Conservation (phyloP, 2,113 vertebrate genomes). For the Chionomys nivalis region DNA sequence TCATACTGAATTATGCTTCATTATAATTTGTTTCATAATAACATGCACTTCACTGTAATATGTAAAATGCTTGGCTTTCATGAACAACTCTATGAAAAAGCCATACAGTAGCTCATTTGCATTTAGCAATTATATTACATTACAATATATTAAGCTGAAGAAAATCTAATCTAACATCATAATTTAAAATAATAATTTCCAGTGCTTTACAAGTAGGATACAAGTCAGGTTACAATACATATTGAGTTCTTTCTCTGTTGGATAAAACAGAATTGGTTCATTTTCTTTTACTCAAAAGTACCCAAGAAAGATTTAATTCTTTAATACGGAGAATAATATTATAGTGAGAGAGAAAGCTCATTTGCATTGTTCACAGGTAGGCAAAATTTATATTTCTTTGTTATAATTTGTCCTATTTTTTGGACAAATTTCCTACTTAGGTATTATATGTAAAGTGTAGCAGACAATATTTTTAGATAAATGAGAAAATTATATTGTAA, state of each 20-base stretch:
- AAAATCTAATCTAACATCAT: constrained; percentile 86
- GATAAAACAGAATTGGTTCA: constrained; percentile 77
- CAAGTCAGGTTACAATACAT: constrained; percentile 83
- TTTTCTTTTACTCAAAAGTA: constrained; percentile 71
- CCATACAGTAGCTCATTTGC: constrained; percentile 85
- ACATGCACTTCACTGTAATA: constrained; percentile 82
- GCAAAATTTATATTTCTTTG: constrained; percentile 48
- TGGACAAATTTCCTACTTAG: neutral
- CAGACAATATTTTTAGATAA: constrained; percentile 17
- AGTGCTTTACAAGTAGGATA: constrained; percentile 82
- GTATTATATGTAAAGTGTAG: constrained; percentile 24
- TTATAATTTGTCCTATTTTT: neutral
- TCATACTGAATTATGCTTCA: constrained; percentile 83
- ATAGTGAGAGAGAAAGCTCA: neutral
- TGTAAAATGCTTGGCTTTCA: constrained; percentile 85
- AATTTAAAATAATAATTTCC: constrained; percentile 86
- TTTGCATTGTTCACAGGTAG: constrained; percentile 29
- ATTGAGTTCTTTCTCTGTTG: constrained; percentile 70
- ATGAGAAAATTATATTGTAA: neutral
- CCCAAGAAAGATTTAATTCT: constrained; percentile 56
- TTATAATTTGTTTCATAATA: constrained; percentile 88
- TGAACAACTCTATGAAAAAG: constrained; percentile 83
- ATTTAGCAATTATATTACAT: constrained; percentile 88
- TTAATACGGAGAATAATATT: constrained; percentile 48
- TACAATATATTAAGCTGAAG: constrained; percentile 86